Evolutionary conservation across 2,113 vertebrate species (phyloP), one percentile per base, ranked within the genome.

Genomic region (Prinia subflava): DNA sequence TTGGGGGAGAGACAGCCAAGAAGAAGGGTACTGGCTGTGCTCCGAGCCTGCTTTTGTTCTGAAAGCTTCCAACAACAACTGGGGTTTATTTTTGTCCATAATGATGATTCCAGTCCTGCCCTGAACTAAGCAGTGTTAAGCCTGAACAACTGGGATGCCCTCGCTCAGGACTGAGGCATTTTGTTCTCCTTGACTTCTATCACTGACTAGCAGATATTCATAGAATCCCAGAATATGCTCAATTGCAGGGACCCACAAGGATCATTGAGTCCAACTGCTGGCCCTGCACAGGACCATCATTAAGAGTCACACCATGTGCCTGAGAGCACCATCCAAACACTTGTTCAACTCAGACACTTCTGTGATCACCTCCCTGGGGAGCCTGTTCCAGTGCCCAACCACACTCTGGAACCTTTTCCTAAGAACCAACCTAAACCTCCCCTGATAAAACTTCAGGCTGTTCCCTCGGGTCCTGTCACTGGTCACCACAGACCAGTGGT

Each of bases 51-150:
- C 71, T 92, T 86, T 77, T 92, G 71, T 89, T 90, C 60, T 76
- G 68, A 91, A 60, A 52, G 63, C 67, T 83, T 90, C 59, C 71
- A 80, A 27, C 70, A 93, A 31, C 83, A 90, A 90, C 80, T 80
- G 89, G 31, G 24, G 53, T 90, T 95, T 95, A 95, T 96, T 96
- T 93, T 92, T 69, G 79, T 73, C 53, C 63, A 10, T 56, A 42
- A 64, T 44, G 23, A 76, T 68, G 57, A 47, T 62, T 90, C 55
- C 6, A 14, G 37, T 68, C 57, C 75, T 92, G 80, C 37, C 49
- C 80, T 73, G 71, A 86, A 41, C 79, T 86, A 41, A 62, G 70
- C 53, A 67, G 65, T 23, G 52, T 79, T 92, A 95, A 92, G 86
- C 89, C 37, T 3, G 9, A 92, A 80, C 83, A 96, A 73, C 76